phyloP scores from a whole-genome alignment of 2,113 vertebrate genomes.

The Microtus ochrogaster region DNA sequence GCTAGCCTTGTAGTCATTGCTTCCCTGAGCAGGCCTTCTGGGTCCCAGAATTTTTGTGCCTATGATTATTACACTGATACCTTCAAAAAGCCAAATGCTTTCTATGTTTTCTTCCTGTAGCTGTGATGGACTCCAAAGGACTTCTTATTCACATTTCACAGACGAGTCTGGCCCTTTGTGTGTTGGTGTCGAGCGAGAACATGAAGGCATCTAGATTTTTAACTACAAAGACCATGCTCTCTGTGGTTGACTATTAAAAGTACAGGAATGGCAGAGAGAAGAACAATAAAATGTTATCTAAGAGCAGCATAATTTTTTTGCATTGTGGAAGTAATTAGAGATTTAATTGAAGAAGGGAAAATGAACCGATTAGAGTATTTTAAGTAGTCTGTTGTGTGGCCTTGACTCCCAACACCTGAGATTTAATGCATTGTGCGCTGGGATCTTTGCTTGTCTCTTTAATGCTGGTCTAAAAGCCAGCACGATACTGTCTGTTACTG shows the following conservation, averaged over 20 bases:
- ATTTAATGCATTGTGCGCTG: neutral
- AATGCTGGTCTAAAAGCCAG: neutral
- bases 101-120: neutral
- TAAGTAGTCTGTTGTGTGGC: neutral
- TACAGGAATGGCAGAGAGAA: neutral
- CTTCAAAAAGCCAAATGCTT: neutral
- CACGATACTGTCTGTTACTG: neutral
- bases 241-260: slow-evolving; percentile 3
- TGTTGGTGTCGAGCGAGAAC: neutral
- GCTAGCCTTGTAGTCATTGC: neutral
- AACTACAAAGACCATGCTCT: neutral
- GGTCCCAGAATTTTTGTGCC: neutral
- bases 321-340: slow-evolving; percentile 44
- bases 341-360: slow-evolving; percentile 57
- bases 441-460: neutral
- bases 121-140: neutral
- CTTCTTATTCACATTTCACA: neutral
- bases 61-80: neutral
- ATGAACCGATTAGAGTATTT: slow-evolving; percentile 17
- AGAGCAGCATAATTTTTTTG: neutral
- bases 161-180: neutral
- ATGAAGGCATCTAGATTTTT: neutral
- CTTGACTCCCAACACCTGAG: neutral
- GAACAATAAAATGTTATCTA: slow-evolving; percentile 45
- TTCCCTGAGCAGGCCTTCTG: neutral